Evolutionary conservation across 2,888 invertebrate genomes (phyloP).

Genomic region (Toxonevra muliebris): DNA sequence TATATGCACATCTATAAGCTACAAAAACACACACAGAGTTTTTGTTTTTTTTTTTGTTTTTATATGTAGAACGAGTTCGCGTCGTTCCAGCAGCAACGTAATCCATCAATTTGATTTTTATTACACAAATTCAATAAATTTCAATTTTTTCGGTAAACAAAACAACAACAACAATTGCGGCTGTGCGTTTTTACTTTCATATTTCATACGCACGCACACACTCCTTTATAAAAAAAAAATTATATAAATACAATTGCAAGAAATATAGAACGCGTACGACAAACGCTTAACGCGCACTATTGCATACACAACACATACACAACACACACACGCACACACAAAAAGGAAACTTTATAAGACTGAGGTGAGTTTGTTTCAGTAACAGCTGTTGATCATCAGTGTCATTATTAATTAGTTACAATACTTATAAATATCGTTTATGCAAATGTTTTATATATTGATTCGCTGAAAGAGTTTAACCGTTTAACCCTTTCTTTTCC

Average conservation of each 20-base stretch:
- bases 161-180: neutral
- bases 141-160: neutral
- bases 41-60: neutral
- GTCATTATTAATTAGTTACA: no score
- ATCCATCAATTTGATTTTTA: no score
- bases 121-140: no score
- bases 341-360: conserved; percentile 62
- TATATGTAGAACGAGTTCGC: no score
- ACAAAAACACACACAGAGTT: neutral
- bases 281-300: no score
- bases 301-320: no score
- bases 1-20: neutral
- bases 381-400: neutral
- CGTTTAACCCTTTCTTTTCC: no score
- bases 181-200: conserved; percentile 35
- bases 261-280: neutral
- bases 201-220: conserved; percentile 40
- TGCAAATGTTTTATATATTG: no score
- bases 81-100: no score
- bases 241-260: conserved; percentile 2
- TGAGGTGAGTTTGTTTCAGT: conserved; percentile 59
- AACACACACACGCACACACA: conserved; percentile 43
- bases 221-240: conserved; percentile 22
- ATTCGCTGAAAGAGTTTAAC: no score
- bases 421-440: no score